phyloP scores from a whole-genome alignment of 1,140 invertebrate genomes.

The Mycetomoellerius zeteki region DNA sequence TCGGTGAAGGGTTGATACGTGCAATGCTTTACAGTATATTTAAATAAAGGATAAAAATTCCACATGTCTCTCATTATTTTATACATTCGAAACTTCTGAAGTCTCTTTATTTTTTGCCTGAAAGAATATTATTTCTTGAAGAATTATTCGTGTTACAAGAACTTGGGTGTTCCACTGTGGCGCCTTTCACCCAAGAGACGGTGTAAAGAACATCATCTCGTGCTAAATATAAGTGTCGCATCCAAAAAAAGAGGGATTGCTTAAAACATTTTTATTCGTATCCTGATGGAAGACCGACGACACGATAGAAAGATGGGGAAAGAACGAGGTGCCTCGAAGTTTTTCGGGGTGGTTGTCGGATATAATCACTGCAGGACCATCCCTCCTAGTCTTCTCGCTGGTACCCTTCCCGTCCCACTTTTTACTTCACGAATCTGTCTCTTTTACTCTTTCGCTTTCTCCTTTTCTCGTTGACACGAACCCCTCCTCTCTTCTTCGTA shows the following conservation, averaged over 20 bases:
- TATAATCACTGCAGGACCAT: conserved; percentile 84
- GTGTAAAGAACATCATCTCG: conserved; percentile 81
- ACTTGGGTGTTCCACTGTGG: conserved; percentile 39
- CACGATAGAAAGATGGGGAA: conserved; percentile 38
- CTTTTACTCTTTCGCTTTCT: conserved; percentile 7
- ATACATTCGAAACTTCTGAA: not conserved
- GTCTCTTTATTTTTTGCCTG: not conserved
- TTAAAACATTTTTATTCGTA: conserved; percentile 85
- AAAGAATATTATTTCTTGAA: conserved; percentile 64
- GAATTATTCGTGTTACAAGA: conserved; percentile 42
- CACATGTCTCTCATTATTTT: not conserved
- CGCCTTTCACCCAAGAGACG: conserved; percentile 66
- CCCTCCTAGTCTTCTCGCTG: conserved; percentile 67
- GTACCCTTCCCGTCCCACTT: conserved; percentile 57
- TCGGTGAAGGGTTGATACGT: not conserved
- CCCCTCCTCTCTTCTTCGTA: conserved; percentile 54
- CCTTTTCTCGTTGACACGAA: conserved; percentile 51
- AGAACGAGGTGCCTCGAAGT: conserved; percentile 75
- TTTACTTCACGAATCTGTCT: conserved; percentile 32
- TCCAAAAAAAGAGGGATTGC: conserved; percentile 79
- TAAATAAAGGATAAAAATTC: not conserved
- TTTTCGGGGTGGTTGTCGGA: conserved; percentile 82
- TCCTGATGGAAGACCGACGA: conserved; percentile 68
- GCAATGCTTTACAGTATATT: not conserved
- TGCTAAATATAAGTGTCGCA: conserved; percentile 85